Evolutionary conservation across 2,888 invertebrate genomes (phyloP), one percentile per base, ranked within the genome.

Genomic region (Zhuqinia jingwanae): DNA sequence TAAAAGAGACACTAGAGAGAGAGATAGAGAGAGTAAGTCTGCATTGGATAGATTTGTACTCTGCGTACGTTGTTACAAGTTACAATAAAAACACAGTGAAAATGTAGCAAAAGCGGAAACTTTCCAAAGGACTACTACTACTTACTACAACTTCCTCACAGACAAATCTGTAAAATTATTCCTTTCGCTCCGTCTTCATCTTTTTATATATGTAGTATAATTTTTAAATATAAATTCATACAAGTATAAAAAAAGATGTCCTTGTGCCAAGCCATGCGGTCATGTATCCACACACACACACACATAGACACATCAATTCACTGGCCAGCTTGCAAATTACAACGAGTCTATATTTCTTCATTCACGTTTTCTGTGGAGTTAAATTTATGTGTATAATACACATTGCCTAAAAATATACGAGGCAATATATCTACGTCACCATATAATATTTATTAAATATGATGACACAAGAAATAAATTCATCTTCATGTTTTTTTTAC

Each of bases 391-490:
- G 36, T 6, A 36, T 36, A 36, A 8, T 6, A 36, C 36, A 8
- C 8, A 36, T 36, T 36, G n/a, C n/a, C n/a, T 36, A 36, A 36
- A 36, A 36, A 36, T 36, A 36, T 36, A 36, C 8, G 8, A 3
- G 3, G 36, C 36, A 36, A 36, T 36, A 3, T 36, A 36, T 36
- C 36, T 8, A 36, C 8, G 36, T 36, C 36, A 36, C 5, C 3
- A 36, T 36, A 36, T 36, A 8, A 36, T 6, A 36, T 36, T 6
- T 36, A 36, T 8, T 36, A 6, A 36, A 53, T 53, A 53, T 53
- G 53, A 53, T 53, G 15, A 53, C 53, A n/a, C 17, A 70, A 15
- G 5, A 75, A 50, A 75, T 75, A 53, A 75, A 75, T 75, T 75
- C 75, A 53, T 75, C 75, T 75, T 75, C 27, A 47, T 50, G 25